Percentiles rank a stretch among this genome's conserved stretches.
These are phyloP conservation scores for Pygmarrhopalites habei DNA, from an alignment of 1,140 invertebrate genomes.

Conservation along the genomic window DNA sequence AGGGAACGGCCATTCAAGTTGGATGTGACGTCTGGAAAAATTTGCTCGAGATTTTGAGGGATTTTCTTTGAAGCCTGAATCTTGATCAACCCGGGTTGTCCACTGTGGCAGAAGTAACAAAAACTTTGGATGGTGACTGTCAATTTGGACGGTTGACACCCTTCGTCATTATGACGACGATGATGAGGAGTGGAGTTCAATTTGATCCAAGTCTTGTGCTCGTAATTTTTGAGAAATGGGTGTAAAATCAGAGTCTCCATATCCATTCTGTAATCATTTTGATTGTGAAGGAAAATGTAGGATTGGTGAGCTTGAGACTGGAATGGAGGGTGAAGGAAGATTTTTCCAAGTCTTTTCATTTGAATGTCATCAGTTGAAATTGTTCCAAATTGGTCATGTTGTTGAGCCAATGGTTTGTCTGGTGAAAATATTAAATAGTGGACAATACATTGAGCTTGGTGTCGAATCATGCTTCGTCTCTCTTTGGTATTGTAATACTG, in stretches of 20 bases:
- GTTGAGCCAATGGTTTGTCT: neutral
- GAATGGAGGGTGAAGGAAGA: neutral
- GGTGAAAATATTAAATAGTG: slow-evolving; percentile 1
- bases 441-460: slow-evolving; percentile 16
- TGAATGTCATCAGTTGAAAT: neutral
- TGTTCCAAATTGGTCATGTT: neutral
- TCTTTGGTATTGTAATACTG: neutral
- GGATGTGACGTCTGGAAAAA: slow-evolving; percentile 23
- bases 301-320: slow-evolving; percentile 17
- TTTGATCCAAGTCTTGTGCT: slow-evolving; percentile 15
- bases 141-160: neutral
- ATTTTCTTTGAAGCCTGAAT: neutral
- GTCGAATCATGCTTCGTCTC: neutral
- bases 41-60: neutral
- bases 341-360: neutral
- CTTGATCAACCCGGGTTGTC: slow-evolving; percentile 6
- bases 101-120: slow-evolving; percentile 29
- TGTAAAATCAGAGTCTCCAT: slow-evolving; percentile 1
- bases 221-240: slow-evolving; percentile 11
- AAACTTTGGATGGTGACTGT: slow-evolving; percentile 8
- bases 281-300: slow-evolving; percentile 14
- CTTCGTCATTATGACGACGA: neutral
- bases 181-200: neutral
- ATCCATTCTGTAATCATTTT: neutral
- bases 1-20: slow-evolving; percentile 28